Base-by-base conservation (phyloP, 1,140 invertebrate genomes). In the Gonioctena quinquepunctata region DNA sequence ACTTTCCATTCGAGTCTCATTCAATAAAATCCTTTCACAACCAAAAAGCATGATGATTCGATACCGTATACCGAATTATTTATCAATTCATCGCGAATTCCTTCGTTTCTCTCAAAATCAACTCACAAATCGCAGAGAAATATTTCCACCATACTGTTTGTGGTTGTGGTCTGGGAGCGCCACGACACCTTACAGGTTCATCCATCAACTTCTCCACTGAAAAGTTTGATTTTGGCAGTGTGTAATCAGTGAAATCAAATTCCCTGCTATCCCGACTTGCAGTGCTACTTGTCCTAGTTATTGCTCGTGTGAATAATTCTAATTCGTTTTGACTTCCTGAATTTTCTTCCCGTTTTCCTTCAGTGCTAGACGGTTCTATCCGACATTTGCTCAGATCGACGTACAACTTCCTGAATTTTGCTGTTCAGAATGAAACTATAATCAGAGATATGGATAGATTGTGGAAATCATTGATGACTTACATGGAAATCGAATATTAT, bases 351-450 rank as follows among this genome's bases (percentile, higher is more conserved):
- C 0, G 54, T 21, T 22, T 25, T 11, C 25, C 13, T 25, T 57
- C 19, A 11, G 3, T 57, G 19, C 7, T 57, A 7, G 33, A 42
- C 16, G 4, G 11, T 42, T 57, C 13, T 25, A 61, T 13, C 28
- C 27, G n/a, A 19, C 59, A 16, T n/a, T 61, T 18, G 25, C 59
- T 61, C 8, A 61, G 27, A 21, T 61, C 16, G 2, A 61, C 59
- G 25, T 61, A 61, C 28, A 61, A 61, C 28, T 61, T 61, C 25
- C 28, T 61, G 2, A 61, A 33, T 19, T 61, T 61, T 8, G 23
- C 59, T 61, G 3, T 61, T 33, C n/a, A 57, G 54, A 22, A 22
- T 13, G 22, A n/a, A 16, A 21, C 11, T 13, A 25, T 23, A n/a
- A 22, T 57, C 11, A 57, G 19, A 22, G 13, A n/a, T n/a, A n/a